These are phyloP conservation scores for Lasaia peninsularis DNA, from an alignment of 1,140 invertebrate species.

Conservation along the genomic window DNA sequence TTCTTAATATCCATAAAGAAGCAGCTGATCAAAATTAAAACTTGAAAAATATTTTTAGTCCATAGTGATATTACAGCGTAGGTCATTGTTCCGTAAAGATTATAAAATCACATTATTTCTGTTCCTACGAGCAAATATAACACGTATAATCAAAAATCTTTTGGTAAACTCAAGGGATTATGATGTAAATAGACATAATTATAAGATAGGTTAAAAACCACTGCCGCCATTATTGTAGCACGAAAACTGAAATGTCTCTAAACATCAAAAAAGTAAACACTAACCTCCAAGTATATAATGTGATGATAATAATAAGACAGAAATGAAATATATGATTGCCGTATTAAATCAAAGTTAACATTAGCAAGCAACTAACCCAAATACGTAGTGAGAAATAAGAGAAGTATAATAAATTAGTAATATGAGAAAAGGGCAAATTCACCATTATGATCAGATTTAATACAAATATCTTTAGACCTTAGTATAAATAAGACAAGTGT, in stretches of 20 bases:
- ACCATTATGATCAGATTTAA: slow-evolving; percentile 27
- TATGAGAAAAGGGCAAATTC: slow-evolving; percentile 49
- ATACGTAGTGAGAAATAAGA: slow-evolving; percentile 32
- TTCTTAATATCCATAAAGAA: slow-evolving; percentile 46
- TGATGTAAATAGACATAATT: slow-evolving; percentile 48
- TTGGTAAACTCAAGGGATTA: slow-evolving; percentile 31
- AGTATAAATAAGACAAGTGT: not conserved
- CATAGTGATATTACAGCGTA: slow-evolving; percentile 61
- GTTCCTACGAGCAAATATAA: slow-evolving; percentile 66
- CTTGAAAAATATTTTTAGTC: slow-evolving; percentile 68
- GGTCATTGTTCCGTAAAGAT: slow-evolving; percentile 71
- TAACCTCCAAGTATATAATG: slow-evolving; percentile 45
- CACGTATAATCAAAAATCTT: slow-evolving; percentile 50
- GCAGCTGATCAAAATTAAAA: slow-evolving; percentile 47
- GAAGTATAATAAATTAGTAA: slow-evolving; percentile 51
- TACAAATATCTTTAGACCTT: slow-evolving; percentile 15
- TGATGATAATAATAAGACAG: not conserved
- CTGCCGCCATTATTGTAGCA: slow-evolving; percentile 75
- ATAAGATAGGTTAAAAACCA: slow-evolving; percentile 69
- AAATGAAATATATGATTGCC: not conserved
- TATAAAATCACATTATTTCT: slow-evolving; percentile 59
- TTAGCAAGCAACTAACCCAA: slow-evolving; percentile 36
- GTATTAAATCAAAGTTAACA: not conserved
- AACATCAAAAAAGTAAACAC: slow-evolving; percentile 76
- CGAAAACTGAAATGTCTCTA: slow-evolving; percentile 71